These are phyloP conservation scores for Tetramorium bicarinatum DNA, from an alignment of 2,888 invertebrate species.

Conservation along the genomic window DNA sequence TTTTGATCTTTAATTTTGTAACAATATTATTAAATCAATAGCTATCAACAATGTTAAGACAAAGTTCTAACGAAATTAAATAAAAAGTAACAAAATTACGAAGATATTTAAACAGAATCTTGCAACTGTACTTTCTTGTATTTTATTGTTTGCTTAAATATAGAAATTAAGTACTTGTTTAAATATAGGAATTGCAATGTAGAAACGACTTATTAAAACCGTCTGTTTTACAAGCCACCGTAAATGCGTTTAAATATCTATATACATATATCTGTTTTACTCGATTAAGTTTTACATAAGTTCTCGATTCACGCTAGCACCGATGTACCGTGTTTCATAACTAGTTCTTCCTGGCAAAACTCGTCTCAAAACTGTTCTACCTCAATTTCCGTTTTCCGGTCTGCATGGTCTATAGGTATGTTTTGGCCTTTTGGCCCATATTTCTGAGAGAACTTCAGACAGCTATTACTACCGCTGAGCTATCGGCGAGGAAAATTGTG, in stretches of 20 bases:
- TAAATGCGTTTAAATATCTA: slow-evolving; percentile 23
- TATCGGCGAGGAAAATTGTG: slow-evolving; percentile 50
- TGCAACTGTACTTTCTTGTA: background rate
- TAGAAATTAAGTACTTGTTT: background rate
- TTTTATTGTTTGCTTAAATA: background rate
- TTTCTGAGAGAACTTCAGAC: slow-evolving; percentile 50
- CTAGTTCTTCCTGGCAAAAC: slow-evolving; percentile 64
- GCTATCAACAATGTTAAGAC: background rate
- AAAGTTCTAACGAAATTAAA: background rate
- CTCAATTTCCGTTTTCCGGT: slow-evolving; percentile 74
- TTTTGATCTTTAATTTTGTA: background rate
- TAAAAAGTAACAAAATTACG: background rate
- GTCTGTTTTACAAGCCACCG: background rate
- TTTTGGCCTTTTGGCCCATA: slow-evolving; percentile 52
- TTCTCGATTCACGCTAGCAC: slow-evolving; percentile 34
- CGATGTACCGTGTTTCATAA: slow-evolving; percentile 63
- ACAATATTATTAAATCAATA: background rate
- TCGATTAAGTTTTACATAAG: slow-evolving; percentile 70
- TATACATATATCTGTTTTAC: slow-evolving; percentile 48
- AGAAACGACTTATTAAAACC: background rate
- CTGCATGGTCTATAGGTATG: slow-evolving; percentile 57
- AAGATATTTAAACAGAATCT: background rate
- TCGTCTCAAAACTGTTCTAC: slow-evolving; percentile 63
- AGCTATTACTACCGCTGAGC: slow-evolving; percentile 47
- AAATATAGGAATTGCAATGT: background rate